Evolutionary conservation across 2,797 vertebrate genomes (phyloP).

Genomic region (Mastacembelus armatus): DNA sequence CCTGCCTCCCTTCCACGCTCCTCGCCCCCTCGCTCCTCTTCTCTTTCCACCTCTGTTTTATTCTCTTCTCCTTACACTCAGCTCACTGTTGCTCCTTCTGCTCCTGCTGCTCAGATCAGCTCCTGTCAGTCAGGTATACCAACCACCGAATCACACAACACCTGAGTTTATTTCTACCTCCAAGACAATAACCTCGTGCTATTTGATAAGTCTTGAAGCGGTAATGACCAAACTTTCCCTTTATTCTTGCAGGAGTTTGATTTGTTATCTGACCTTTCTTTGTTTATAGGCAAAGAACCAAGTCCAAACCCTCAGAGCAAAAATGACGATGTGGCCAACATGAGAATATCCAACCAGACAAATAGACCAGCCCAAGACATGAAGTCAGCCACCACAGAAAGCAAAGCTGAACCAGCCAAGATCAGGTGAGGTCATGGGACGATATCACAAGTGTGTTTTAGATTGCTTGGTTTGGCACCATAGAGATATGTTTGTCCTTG

Average conservation of each 20-base stretch:
- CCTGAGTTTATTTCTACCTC: not conserved
- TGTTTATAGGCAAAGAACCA: conserved; percentile 33
- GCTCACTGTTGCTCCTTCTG: conserved; percentile 40
- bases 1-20: conserved; percentile 55
- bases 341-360: conserved; percentile 45
- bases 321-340: conserved; percentile 37
- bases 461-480: conserved; percentile 37
- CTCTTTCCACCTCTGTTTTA: conserved; percentile 42
- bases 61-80: conserved; percentile 46
- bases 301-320: conserved; percentile 18
- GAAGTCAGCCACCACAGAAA: conserved; percentile 37
- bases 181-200: too few relatives aligned
- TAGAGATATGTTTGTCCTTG: conserved; percentile 2
- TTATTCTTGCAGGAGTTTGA: not conserved
- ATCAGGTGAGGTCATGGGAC: conserved; percentile 67
- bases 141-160: conserved; percentile 20
- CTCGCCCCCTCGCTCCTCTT: conserved; percentile 37
- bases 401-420: conserved; percentile 39
- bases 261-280: not conserved
- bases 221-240: not conserved
- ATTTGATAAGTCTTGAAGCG: too few relatives aligned
- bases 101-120: conserved; percentile 40
- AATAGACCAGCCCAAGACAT: conserved; percentile 29
- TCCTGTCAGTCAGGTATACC: conserved; percentile 69
- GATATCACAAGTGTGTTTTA: conserved; percentile 14